phyloP scores from a whole-genome alignment of 64 coral and sea anemone species.

The Montipora capricornis region DNA sequence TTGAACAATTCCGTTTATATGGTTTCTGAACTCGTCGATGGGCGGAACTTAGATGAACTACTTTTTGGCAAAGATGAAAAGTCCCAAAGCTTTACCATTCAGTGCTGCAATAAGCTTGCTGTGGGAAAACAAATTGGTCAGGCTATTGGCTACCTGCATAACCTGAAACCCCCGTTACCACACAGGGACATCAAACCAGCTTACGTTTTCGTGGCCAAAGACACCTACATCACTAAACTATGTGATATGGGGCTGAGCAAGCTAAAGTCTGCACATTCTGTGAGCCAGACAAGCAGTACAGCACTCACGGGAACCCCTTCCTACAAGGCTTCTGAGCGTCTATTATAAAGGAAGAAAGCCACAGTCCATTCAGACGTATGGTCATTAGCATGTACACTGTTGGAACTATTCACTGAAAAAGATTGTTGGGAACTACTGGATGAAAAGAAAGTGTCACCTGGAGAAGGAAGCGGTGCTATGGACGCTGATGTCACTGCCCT shows the following conservation, averaged over 20 bases:
- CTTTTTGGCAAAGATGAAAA: conserved; percentile 43
- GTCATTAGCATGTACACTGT: conserved; percentile 54
- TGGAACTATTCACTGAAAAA: conserved; percentile 51
- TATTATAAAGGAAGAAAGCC: conserved; percentile 40
- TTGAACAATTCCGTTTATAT: conserved; percentile 75
- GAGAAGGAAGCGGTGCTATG: background rate
- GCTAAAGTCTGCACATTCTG: conserved; percentile 47
- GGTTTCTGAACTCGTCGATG: conserved; percentile 73
- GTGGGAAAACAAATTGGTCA: conserved; percentile 68
- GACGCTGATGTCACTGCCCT: background rate
- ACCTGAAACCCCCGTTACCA: conserved; percentile 2
- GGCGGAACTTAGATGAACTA: conserved; percentile 60
- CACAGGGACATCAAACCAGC: conserved; percentile 51
- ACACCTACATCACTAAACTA: conserved; percentile 29
- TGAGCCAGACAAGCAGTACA: background rate
- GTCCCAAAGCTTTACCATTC: background rate
- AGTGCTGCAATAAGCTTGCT: conserved; percentile 40
- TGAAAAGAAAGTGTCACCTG: background rate
- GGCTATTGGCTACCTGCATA: conserved; percentile 36
- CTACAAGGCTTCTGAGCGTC: conserved; percentile 60
- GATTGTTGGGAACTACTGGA: conserved; percentile 11
- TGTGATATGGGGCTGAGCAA: conserved; percentile 81
- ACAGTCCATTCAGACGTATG: conserved; percentile 54
- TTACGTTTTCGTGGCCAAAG: background rate
- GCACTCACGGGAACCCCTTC: conserved; percentile 39